Evolutionary conservation across 2,113 vertebrate genomes (phyloP).

Genomic region (Neomonachus schauinslandi): DNA sequence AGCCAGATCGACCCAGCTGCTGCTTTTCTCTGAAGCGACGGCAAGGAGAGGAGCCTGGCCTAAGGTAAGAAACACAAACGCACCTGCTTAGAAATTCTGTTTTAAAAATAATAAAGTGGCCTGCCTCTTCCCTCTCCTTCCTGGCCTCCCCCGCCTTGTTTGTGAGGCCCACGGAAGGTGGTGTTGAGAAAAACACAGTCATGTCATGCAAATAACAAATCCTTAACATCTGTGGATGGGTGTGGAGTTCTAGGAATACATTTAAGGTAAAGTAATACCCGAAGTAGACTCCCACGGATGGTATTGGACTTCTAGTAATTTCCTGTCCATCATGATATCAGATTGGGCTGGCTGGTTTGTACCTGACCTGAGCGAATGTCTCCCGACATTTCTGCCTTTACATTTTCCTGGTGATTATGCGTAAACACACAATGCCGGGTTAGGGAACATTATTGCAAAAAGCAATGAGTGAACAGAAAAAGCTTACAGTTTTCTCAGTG

Average conservation of each 20-base stretch:
- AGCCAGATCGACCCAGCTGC: conserved; percentile 67
- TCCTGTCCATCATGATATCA: not conserved
- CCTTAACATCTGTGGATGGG: not conserved
- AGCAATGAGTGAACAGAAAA: not conserved
- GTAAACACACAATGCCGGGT: not conserved
- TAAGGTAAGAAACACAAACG: not conserved
- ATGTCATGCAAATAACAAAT: not conserved
- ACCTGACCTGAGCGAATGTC: not conserved
- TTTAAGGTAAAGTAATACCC: not conserved
- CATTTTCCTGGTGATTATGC: not conserved
- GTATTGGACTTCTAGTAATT: not conserved
- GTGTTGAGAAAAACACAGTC: not conserved
- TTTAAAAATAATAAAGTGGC: conserved; percentile 41
- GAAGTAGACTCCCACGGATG: not conserved
- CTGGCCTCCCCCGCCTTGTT: not conserved
- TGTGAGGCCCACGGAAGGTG: not conserved
- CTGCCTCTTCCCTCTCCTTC: not conserved
- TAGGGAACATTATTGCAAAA: not conserved
- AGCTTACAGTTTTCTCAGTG: not conserved
- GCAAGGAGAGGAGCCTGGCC: not conserved
- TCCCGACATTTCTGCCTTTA: not conserved
- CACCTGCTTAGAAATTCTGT: conserved; percentile 57
- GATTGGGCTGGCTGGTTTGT: not conserved
- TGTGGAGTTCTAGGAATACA: conserved; percentile 3
- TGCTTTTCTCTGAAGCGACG: conserved; percentile 68